Evolutionary conservation across 2,888 invertebrate genomes (phyloP).

Genomic region (Scaptomyza tumidula): DNA sequence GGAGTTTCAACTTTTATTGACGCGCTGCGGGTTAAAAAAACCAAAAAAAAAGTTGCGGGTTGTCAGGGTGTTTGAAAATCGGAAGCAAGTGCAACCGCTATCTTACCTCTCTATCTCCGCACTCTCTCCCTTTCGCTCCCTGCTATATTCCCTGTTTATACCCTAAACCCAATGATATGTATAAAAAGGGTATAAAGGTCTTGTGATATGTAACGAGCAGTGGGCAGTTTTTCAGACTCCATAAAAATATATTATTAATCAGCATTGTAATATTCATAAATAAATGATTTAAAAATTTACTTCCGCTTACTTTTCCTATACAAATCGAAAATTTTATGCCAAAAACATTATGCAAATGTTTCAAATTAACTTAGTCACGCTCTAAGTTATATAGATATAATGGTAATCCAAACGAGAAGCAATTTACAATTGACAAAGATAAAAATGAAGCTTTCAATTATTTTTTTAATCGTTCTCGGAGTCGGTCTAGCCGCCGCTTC

Average conservation of each 20-base stretch:
- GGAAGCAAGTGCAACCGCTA: slow-evolving; percentile 51
- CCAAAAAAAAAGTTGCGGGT: slow-evolving; percentile 62
- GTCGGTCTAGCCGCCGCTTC: background rate
- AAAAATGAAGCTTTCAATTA: background rate
- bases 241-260: too few species aligned
- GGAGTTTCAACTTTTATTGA: slow-evolving; percentile 46
- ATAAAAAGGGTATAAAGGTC: background rate
- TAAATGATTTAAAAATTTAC: too few species aligned
- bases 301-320: too few species aligned
- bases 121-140: background rate
- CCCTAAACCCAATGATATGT: background rate
- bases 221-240: background rate
- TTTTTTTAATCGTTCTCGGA: background rate
- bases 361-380: background rate
- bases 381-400: background rate
- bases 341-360: background rate
- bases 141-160: background rate
- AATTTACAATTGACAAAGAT: background rate
- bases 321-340: background rate
- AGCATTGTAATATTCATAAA: too few species aligned
- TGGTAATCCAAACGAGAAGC: background rate
- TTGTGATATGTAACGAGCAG: background rate
- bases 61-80: slow-evolving; percentile 52
- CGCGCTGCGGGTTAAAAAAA: slow-evolving; percentile 58
- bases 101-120: background rate